Conservation (phyloP, 2,888 invertebrate genomes). For the Drosophila limbata region DNA sequence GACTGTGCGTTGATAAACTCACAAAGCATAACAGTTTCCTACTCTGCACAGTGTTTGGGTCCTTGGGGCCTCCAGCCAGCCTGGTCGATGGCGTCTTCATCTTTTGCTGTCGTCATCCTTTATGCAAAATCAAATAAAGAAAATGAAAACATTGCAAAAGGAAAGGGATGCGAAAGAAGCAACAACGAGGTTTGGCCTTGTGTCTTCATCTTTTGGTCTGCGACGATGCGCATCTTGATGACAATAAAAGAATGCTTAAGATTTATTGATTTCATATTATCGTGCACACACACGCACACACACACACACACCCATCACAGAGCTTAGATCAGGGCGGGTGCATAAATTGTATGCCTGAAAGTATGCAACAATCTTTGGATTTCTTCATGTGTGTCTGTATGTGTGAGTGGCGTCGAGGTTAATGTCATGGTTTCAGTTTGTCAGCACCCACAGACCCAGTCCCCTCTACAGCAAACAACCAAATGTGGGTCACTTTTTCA, state of each 20-base stretch:
- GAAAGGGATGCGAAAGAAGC: not conserved
- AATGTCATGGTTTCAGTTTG: slow-evolving; percentile 75
- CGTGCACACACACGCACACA: slow-evolving; percentile 25
- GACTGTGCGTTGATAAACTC: slow-evolving; percentile 74
- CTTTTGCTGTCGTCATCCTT: slow-evolving; percentile 64
- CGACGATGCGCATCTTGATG: slow-evolving; percentile 47
- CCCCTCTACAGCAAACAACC: not conserved
- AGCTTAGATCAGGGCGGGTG: slow-evolving; percentile 38
- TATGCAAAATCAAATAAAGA: slow-evolving; percentile 72
- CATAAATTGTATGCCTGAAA: slow-evolving; percentile 74
- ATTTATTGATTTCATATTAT: slow-evolving; percentile 79
- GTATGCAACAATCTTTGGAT: slow-evolving; percentile 66
- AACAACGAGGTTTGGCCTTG: slow-evolving; percentile 27
- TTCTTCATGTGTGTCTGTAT: slow-evolving; percentile 14
- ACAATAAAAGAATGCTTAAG: slow-evolving; percentile 65
- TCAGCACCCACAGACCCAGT: slow-evolving; percentile 22
- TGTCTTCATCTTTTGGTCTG: slow-evolving; percentile 39
- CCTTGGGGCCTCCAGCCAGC: slow-evolving; percentile 3
- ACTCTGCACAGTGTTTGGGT: slow-evolving; percentile 1
- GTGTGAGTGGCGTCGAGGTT: slow-evolving; percentile 45
- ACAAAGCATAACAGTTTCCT: slow-evolving; percentile 59
- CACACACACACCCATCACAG: slow-evolving; percentile 11
- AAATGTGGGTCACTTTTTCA: slow-evolving; percentile 53
- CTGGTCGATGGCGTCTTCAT: slow-evolving; percentile 23
- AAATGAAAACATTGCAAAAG: slow-evolving; percentile 58